phyloP scores from a whole-genome alignment of 2,113 vertebrate species.

The Chamaetylas fuelleborni region DNA sequence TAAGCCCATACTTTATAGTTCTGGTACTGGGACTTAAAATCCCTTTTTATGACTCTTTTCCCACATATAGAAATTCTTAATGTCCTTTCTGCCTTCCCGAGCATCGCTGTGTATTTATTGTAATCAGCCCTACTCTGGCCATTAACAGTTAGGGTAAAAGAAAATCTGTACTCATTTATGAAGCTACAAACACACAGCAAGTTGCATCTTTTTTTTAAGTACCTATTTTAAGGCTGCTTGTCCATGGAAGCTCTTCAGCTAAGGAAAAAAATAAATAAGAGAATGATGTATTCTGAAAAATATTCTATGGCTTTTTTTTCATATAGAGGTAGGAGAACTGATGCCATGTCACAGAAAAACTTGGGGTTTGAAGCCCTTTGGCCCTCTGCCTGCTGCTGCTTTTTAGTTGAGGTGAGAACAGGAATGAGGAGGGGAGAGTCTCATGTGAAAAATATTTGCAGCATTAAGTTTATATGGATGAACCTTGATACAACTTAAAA shows the following conservation, averaged over 20 bases:
- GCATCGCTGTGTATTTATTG: neutral
- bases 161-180: neutral
- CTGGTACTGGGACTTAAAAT: neutral
- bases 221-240: neutral
- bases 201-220: neutral
- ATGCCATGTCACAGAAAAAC: neutral
- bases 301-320: neutral
- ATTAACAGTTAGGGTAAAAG: neutral
- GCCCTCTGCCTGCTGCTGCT: neutral
- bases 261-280: neutral
- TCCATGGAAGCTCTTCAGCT: neutral
- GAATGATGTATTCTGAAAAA: neutral
- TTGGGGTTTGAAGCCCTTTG: neutral
- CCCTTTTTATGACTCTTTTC: neutral
- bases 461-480: neutral
- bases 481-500: neutral
- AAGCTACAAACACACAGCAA: neutral
- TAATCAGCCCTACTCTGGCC: neutral
- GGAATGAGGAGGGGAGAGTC: neutral
- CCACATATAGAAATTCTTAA: neutral
- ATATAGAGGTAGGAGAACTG: neutral
- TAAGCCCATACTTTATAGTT: neutral
- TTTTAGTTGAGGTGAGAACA: neutral
- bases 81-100: neutral
- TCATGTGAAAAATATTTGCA: neutral